Evolutionary conservation across 1,140 invertebrate species (phyloP), one percentile per base, ranked within the genome.

Genomic region (Leptinotarsa texana): DNA sequence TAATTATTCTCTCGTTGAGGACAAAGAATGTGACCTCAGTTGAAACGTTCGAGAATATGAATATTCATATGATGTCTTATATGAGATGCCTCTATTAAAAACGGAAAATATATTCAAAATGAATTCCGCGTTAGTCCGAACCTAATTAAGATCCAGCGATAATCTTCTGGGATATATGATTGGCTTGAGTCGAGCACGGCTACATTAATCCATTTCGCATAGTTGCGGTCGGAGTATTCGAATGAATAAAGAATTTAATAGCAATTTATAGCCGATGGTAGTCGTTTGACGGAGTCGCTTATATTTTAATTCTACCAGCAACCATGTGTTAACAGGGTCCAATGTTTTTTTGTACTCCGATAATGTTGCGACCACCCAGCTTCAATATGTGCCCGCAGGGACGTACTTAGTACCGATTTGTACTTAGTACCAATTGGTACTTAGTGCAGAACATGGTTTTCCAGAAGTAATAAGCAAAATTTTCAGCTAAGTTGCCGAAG

Each of bases 321-420:
- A 42, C 65, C 72, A 66, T 73, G 72, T 73, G 72, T 73, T 65
- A 73, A 66, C 63, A 63, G 18, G 47, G 63, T 13, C 33, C 72
- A 73, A 73, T 27, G 22, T 18, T 62, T 75, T 27, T 75, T 70
- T 63, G 61, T 57, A 57, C n/a, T 17, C 51, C 51, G 17, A n/a
- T 57, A 57, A 57, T 57, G 70, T 49, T 51, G n/a, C 74, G 74
- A 75, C 74, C 74, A 75, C 74, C 74, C 74, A 75, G 61, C 47
- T 63, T 22, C 24, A 33, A 24, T 1, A 24, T 33, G 8, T 57
- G 51, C 15, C 51, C 8, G n/a, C 51, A 57, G 51, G n/a, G 51
- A 5, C 51, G 51, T 57, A 57, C n/a, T 18, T 11, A 42, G 33
- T 33, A 33, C 33, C 1, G 33, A 0, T 33, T 33, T 6, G 33